Base-by-base conservation (phyloP, 2,888 invertebrate species). In the Drosophila mimica region DNA sequence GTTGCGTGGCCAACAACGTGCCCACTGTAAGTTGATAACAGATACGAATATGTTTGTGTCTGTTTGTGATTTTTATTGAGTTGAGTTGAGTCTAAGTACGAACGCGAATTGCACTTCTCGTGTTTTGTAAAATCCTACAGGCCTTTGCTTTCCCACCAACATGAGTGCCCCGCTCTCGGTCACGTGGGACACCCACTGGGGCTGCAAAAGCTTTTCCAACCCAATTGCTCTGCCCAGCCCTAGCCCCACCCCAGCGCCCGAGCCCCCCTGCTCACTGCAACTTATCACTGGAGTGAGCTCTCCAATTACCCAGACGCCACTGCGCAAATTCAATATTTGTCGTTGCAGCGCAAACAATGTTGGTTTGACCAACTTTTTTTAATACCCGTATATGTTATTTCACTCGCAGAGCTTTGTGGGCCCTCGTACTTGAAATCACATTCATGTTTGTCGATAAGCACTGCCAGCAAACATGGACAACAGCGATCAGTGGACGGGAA, bases 341-440 rank as follows among this genome's bases (percentile, higher is more conserved):
- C 53, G 49, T 71, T 31, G 49, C 56, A 25, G 65, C 54, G 60
- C 67, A 76, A 76, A 76, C 63, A 76, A 15, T 66, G 72, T 64
- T 82, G 46, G 15, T 82, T 80, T 83, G 85, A 83, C 83, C 83
- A 85, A 83, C 75, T 79, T 83, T 78, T 78, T 66, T 36, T 40
- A 60, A 52, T 43, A 65, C 30, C 52, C 4, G 61, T 52, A 46
- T 36, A 51, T 53, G 46, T 36, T 34, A 62, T 34, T 51, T 30
- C 51, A 11, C 34, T 34, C 13, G 34, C 6, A 43, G 20, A 43
- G 3, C 53, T 52, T 25, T 64, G 31, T 25, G 40, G 52, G 54
- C 38, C 53, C 57, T 60, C 76, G 67, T 76, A 76, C 72, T 76
- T 76, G 63, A 64, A 63, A 64, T 71, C 67, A 61, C 61, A 56